phyloP scores from a whole-genome alignment of 2,888 invertebrate species.

The Oasisia sp. region DNA sequence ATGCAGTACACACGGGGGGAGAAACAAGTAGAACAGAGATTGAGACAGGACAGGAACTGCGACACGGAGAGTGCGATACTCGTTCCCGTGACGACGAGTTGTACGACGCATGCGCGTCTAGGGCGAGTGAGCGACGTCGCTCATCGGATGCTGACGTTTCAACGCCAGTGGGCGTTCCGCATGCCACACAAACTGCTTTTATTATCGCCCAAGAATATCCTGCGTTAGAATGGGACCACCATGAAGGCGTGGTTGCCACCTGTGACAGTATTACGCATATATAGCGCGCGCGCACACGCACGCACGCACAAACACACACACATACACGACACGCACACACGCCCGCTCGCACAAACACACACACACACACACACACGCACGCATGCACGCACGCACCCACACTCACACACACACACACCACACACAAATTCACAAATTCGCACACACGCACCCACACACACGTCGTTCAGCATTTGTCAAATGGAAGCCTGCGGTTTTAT shows the following conservation, averaged over 20 bases:
- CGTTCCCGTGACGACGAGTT: neutral
- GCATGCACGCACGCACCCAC: too few relatives aligned
- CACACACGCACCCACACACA: neutral
- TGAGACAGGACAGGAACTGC: neutral
- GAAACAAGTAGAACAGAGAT: neutral
- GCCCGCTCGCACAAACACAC: too few relatives aligned
- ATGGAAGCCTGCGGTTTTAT: neutral
- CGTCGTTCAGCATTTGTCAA: neutral
- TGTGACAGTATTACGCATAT: slow-evolving; percentile 17
- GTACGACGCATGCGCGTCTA: neutral
- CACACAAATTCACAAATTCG: neutral
- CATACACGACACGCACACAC: too few relatives aligned
- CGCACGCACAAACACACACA: neutral
- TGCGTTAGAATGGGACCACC: neutral
- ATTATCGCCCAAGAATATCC: neutral
- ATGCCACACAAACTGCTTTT: neutral
- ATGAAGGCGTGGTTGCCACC: neutral
- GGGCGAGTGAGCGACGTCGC: neutral
- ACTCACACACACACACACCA: too few relatives aligned
- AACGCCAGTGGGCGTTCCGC: neutral
- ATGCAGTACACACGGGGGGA: neutral
- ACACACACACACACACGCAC: too few relatives aligned
- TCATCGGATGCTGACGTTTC: neutral
- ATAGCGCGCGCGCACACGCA: neutral
- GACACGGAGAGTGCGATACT: neutral